These are phyloP conservation scores for Yponomeuta sedellus DNA, from an alignment of 2,888 invertebrate species.

Conservation along the genomic window DNA sequence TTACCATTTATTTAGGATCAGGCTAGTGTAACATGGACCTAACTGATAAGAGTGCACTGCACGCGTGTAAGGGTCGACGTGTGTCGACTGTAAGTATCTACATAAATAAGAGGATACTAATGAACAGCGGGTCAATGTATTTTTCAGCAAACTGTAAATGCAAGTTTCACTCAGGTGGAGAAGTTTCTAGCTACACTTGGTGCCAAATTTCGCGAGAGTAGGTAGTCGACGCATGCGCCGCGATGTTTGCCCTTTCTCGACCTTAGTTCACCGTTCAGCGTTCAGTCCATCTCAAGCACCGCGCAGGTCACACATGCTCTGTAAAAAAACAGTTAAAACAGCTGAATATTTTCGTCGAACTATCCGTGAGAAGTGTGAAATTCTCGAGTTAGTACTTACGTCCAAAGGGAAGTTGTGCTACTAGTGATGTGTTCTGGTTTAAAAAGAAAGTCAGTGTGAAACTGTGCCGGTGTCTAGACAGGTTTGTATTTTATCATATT, in stretches of 20 bases:
- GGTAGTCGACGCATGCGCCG: slow-evolving; percentile 58
- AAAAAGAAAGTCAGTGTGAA: slow-evolving; percentile 5
- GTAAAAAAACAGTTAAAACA: slow-evolving; percentile 36
- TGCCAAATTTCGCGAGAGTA: neutral
- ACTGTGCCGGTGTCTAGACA: slow-evolving; percentile 27
- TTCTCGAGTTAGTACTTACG: too few relatives aligned
- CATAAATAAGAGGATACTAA: too few relatives aligned
- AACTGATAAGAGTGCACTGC: too few relatives aligned
- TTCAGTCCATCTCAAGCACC: slow-evolving; percentile 59
- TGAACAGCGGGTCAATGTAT: too few relatives aligned
- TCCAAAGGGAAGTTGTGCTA: neutral
- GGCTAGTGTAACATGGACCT: too few relatives aligned
- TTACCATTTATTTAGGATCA: too few relatives aligned
- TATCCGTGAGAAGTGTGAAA: neutral
- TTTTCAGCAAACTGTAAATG: neutral
- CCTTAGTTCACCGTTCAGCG: slow-evolving; percentile 40
- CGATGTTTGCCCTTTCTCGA: slow-evolving; percentile 61
- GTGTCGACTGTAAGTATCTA: neutral
- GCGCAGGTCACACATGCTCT: slow-evolving; percentile 53
- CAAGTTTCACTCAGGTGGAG: neutral
- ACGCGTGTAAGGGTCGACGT: too few relatives aligned
- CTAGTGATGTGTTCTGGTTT: slow-evolving; percentile 35
- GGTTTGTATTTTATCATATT: slow-evolving; percentile 32
- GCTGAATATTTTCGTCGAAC: neutral
- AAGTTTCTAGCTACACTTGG: neutral